Evolutionary conservation across 2,113 vertebrate genomes (phyloP), one percentile per base, ranked within the genome.

Genomic region (Holacanthus passer): DNA sequence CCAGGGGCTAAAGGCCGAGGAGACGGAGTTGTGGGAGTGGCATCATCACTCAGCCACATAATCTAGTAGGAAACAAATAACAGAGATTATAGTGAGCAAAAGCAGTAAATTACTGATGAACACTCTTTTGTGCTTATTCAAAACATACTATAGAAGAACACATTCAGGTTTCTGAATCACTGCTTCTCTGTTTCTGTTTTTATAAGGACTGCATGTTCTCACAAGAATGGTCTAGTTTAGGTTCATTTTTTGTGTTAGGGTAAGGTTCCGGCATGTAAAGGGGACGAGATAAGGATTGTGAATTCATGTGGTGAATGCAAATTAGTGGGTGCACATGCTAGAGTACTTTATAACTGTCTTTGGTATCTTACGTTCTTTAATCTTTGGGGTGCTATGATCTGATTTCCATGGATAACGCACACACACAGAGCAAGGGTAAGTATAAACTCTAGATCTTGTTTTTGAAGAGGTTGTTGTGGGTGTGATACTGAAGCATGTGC

Each of bases 31-130:
- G 79, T 94, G 50, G 85, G 95, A 87, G 37, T 94, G 62, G 83
- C 87, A n/a, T 94, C 93, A 12, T 97, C 96, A 52, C 91, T 94
- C 9, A 97, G 86, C 94, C 95, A 97, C 75, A 97, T 85, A 84
- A 97, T 87, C 97, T 98, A 82, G 0, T 11, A 41, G 69, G 41
- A 59, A 16, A 80, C 5, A 71, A 63, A 64, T 13, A 4, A n/a
- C 41, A 67, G n/a, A n/a, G 22, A n/a, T 70, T 24, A 58, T 22
- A 29, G 37, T 16, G 31, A 74, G 45, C 2, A 79, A 79, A 39
- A 43, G 7, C 47, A 52, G 22, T 37, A 19, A 41, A 62, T 58
- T 16, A 59, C 17, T 13, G 7, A 67, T 32, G 24, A 53, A 22
- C 32, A 48, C 11, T 47, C 12, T 27, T 29, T 47, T 9, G 29